Evolutionary conservation across 2,888 invertebrate species (phyloP).

Genomic region (Phaonia tiefii): DNA sequence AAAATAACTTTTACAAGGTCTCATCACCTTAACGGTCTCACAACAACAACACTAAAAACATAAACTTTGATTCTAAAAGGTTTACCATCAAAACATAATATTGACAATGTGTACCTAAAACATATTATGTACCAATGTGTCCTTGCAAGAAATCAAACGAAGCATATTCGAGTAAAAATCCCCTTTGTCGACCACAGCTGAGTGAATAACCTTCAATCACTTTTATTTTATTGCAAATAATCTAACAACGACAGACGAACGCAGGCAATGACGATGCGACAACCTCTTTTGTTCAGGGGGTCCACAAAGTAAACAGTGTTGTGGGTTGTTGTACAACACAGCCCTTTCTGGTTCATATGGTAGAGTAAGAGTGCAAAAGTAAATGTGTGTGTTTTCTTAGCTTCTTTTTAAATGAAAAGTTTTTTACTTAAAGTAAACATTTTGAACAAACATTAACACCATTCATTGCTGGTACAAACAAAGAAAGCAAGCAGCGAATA

Average conservation of each 20-base stretch:
- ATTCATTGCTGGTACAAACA: slow-evolving; percentile 6
- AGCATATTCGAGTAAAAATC: too few relatives aligned
- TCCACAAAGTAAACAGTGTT: slow-evolving; percentile 37
- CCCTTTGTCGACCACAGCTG: too few relatives aligned
- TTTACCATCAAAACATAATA: slow-evolving; percentile 5
- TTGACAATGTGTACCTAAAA: slow-evolving; percentile 27
- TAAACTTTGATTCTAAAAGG: too few relatives aligned
- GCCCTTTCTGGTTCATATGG: neutral
- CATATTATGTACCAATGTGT: too few relatives aligned
- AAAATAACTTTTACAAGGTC: too few relatives aligned
- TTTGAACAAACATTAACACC: slow-evolving; percentile 62
- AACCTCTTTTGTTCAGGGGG: neutral
- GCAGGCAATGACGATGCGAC: slow-evolving; percentile 11
- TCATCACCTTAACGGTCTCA: too few relatives aligned
- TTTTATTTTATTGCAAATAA: slow-evolving; percentile 8
- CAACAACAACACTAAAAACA: too few relatives aligned
- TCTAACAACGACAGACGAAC: neutral
- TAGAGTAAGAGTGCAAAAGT: neutral
- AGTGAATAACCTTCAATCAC: slow-evolving; percentile 40
- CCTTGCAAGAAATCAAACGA: neutral
- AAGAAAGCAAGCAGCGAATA: slow-evolving; percentile 20
- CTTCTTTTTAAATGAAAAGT: slow-evolving; percentile 19
- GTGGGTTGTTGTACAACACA: slow-evolving; percentile 46
- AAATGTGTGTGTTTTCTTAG: slow-evolving; percentile 14
- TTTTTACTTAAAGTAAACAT: slow-evolving; percentile 30